Evolutionary conservation across 2,797 vertebrate genomes (phyloP), one percentile per base, ranked within the genome.

Genomic region (Channa striata): DNA sequence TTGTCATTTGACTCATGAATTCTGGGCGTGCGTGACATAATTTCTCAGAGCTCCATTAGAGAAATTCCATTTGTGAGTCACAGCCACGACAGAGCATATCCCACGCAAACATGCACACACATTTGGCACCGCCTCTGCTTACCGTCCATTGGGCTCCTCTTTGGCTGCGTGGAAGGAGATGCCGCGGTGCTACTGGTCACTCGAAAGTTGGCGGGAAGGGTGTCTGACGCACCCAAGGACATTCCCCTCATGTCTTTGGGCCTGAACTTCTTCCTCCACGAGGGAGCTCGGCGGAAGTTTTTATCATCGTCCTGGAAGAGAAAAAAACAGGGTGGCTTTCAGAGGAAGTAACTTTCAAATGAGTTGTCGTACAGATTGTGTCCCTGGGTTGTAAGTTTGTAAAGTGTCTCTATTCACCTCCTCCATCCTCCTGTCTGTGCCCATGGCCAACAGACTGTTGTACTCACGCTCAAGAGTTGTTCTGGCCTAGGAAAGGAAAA

Each of bases 191-290:
- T 95, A 60, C 95, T 85, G 61, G 95, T 96, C 87, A 99, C 96
- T 88, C 97, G 91, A 92, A 99, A 99, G 90, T 97, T 98, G 57
- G 97, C 96, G 7, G 97, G 97, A 43, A 99, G 95, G 0, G 97
- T 99, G 77, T 99, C 98, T 1, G 97, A 95, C 17, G 95, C 95
- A 10, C 97, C 97, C 74, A 96, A 85, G 20, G 95, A 92, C 89
- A 94, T 74, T 73, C 97, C 97, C 62, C 97, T 94, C 78, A 96
- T 89, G 74, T 99, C 98, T 95, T 99, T 99, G 90, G 98, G 98
- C 86, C 97, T 91, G 59, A 99, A 99, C 87, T 98, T 98, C 89
- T 99, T 99, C 76, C 98, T 96, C 98, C 98, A 99, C 6, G 98
- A 99, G 12, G 98, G 98, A 53, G 97, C 96, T 44, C 98, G 93